These are phyloP conservation scores for Baccha elongata DNA, from an alignment of 2,888 invertebrate genomes.

Conservation along the genomic window DNA sequence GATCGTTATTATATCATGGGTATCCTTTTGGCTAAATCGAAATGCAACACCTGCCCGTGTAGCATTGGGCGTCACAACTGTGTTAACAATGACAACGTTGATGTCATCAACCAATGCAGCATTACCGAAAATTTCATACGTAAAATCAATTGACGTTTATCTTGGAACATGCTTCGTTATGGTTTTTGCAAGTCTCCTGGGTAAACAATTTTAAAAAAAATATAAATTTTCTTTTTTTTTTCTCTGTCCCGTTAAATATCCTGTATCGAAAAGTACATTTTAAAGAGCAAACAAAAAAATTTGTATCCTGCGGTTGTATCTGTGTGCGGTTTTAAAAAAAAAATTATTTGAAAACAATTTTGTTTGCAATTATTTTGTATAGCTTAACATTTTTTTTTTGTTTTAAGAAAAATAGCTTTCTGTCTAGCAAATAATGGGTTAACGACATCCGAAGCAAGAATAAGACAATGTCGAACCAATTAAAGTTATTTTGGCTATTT, in stretches of 20 bases:
- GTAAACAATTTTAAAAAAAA: conserved; percentile 84
- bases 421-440: no score
- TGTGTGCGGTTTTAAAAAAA: conserved; percentile 34
- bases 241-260: conserved; percentile 48
- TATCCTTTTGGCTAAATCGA: conserved; percentile 97
- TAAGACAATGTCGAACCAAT: no score
- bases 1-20: conserved; percentile 98
- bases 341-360: no score
- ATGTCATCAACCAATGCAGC: conserved; percentile 98
- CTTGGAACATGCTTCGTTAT: conserved; percentile 99
- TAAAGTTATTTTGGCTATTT: not conserved
- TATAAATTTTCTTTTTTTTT: conserved; percentile 57
- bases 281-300: conserved; percentile 46
- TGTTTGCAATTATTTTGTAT: not conserved
- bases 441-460: no score
- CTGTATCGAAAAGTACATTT: conserved; percentile 44
- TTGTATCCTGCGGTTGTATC: conserved; percentile 56
- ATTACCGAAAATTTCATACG: conserved; percentile 98
- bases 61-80: conserved; percentile 96
- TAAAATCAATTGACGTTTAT: conserved; percentile 98
- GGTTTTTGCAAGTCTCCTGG: conserved; percentile 98
- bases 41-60: conserved; percentile 97
- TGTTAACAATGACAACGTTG: conserved; percentile 98
- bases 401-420: no score
- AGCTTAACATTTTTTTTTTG: not conserved